A percentile compares a stretch with the other conserved stretches of the same genome.
phyloP scores from a whole-genome alignment of 2,888 invertebrate species.

The Zaprionus bogoriensis region DNA sequence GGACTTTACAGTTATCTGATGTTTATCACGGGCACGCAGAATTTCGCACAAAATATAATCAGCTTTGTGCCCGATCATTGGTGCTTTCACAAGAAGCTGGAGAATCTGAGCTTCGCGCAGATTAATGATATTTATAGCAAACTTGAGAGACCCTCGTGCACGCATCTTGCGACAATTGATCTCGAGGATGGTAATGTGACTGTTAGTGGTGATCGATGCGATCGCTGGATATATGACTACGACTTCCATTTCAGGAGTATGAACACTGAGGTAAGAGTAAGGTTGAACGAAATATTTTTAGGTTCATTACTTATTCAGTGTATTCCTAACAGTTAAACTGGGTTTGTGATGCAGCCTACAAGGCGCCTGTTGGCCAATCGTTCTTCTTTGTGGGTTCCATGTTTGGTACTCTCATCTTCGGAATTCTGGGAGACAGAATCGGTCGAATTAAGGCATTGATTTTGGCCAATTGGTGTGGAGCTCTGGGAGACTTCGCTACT shows the following conservation, averaged over 20 bases:
- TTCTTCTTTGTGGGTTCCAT: constrained; percentile 85
- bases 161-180: constrained; percentile 58
- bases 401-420: constrained; percentile 84
- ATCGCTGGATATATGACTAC: constrained; percentile 85
- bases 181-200: constrained; percentile 53
- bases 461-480: constrained; percentile 84
- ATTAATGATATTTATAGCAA: constrained; percentile 72
- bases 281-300: neutral
- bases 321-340: constrained; percentile 82
- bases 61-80: constrained; percentile 84
- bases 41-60: constrained; percentile 85
- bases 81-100: constrained; percentile 78
- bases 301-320: constrained; percentile 12
- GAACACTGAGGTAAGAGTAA: constrained; percentile 84
- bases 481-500: constrained; percentile 84
- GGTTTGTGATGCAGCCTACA: constrained; percentile 85
- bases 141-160: constrained; percentile 76
- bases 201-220: constrained; percentile 75
- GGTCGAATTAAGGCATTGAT: constrained; percentile 84
- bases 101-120: constrained; percentile 61
- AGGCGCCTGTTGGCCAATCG: constrained; percentile 85
- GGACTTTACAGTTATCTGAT: constrained; percentile 84
- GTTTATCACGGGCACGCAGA: constrained; percentile 84
- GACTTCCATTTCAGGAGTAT: constrained; percentile 85
- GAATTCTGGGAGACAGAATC: constrained; percentile 84